Conservation (phyloP, 2,113 vertebrate species). For the Thryonomys swinderianus region DNA sequence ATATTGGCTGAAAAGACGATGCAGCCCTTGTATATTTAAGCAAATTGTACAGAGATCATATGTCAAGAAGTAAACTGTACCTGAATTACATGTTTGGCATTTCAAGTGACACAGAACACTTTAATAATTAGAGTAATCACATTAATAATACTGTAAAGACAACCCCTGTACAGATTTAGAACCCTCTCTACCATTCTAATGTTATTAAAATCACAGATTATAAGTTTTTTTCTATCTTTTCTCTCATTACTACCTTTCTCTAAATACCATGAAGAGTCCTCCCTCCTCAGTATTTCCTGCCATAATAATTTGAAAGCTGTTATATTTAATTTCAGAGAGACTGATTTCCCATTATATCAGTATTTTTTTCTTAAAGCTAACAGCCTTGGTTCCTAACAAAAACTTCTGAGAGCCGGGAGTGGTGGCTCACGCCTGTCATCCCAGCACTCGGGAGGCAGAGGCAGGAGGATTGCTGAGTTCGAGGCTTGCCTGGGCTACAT, state of each 20-base stretch:
- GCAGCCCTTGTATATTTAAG: slow-evolving; percentile 3
- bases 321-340: slow-evolving; percentile 43
- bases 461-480: no score
- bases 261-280: background rate
- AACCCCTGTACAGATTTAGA: background rate
- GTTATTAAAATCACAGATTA: background rate
- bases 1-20: slow-evolving; percentile 35
- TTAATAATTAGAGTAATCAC: background rate
- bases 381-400: background rate
- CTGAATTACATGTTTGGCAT: slow-evolving; percentile 20
- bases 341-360: background rate
- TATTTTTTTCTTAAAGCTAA: slow-evolving; percentile 34
- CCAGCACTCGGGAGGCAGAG: no score
- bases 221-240: slow-evolving; percentile 32
- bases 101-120: slow-evolving; percentile 13
- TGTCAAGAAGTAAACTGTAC: background rate
- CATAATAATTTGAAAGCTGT: background rate
- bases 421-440: no score
- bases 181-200: background rate
- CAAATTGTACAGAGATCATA: slow-evolving; percentile 20
- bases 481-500: no score
- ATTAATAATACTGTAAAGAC: background rate
- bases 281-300: background rate
- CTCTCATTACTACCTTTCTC: background rate
- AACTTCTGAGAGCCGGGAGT: background rate